Percentiles rank a stretch among this genome's conserved stretches.
Conservation (phyloP, 2,797 vertebrate species). For the Platyrinchus mystaceus region DNA sequence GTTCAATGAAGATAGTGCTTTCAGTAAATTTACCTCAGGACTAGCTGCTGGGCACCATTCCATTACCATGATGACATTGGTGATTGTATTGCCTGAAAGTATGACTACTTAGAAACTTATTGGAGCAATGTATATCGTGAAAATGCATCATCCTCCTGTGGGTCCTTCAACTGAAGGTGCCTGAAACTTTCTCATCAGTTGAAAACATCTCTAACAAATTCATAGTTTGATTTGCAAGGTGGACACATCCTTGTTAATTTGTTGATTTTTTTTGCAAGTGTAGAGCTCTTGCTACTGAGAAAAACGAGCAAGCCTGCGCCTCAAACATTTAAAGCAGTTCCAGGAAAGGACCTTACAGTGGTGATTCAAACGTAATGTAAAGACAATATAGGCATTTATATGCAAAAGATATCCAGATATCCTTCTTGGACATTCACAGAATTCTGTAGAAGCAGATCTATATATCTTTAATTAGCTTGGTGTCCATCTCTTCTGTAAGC, state of each 20-base stretch:
- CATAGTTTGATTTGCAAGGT: background rate
- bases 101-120: background rate
- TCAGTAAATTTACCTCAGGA: background rate
- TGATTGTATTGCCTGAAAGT: background rate
- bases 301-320: background rate
- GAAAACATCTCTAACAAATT: background rate
- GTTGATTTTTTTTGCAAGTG: background rate
- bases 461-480: rapidly evolving
- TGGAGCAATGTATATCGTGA: background rate
- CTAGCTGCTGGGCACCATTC: background rate
- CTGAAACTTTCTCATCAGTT: background rate
- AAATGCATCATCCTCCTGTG: background rate
- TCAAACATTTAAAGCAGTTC: background rate
- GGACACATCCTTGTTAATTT: background rate
- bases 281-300: background rate
- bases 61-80: background rate
- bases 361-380: background rate
- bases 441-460: background rate
- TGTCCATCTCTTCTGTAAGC: background rate
- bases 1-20: background rate
- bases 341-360: background rate
- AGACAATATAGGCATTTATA: background rate
- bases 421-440: background rate
- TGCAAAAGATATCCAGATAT: background rate
- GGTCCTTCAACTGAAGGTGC: background rate